Percentiles rank a stretch among this genome's conserved stretches.
phyloP scores from a whole-genome alignment of 2,888 invertebrate genomes.

The Gandaritis pyraliata region DNA sequence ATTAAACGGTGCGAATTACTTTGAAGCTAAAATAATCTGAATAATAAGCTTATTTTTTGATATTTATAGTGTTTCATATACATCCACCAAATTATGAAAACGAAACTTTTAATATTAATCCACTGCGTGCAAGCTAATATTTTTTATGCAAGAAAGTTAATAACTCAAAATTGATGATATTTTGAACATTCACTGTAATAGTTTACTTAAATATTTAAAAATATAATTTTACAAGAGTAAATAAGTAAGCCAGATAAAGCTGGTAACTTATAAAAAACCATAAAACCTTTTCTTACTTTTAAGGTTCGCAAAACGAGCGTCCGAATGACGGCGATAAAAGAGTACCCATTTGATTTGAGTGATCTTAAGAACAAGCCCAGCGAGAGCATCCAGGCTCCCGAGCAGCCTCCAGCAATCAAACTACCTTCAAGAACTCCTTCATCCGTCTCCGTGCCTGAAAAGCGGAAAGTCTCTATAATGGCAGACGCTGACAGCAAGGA shows the following conservation, averaged over 20 bases:
- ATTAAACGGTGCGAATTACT: background rate
- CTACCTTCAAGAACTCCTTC: slow-evolving; percentile 35
- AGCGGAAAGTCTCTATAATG: slow-evolving; percentile 86
- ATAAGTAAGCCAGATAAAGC: no score
- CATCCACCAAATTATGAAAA: no score
- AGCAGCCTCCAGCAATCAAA: slow-evolving; percentile 37
- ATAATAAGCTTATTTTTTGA: no score
- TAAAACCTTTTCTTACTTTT: slow-evolving; percentile 40
- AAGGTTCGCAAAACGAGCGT: slow-evolving; percentile 81
- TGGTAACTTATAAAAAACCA: background rate
- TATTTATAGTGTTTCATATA: no score
- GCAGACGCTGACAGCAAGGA: slow-evolving; percentile 84
- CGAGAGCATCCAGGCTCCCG: slow-evolving; percentile 45
- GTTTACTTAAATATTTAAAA: no score
- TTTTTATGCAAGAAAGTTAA: no score
- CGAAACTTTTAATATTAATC: no score
- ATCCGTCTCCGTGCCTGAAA: slow-evolving; percentile 61
- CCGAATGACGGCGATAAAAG: slow-evolving; percentile 82
- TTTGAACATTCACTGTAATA: no score
- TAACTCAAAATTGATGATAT: no score
- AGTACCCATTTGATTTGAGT: slow-evolving; percentile 80
- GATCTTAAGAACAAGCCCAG: slow-evolving; percentile 66
- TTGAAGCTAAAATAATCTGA: background rate
- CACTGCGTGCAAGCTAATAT: no score
- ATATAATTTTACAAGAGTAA: no score